Evolutionary conservation across 1,140 invertebrate species (phyloP).

Genomic region (Riptortus pedestris): DNA sequence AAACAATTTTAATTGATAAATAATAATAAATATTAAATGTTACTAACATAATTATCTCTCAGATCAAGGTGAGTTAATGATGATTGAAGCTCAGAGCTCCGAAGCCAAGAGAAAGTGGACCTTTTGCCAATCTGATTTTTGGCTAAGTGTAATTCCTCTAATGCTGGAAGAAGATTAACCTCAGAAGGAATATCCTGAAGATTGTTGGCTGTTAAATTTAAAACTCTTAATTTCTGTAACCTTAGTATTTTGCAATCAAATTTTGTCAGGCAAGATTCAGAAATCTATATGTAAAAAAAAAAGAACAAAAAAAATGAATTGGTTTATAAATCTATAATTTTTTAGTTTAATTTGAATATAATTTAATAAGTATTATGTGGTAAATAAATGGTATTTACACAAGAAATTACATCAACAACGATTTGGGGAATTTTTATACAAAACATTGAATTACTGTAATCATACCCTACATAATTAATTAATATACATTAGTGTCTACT

Average conservation of each 20-base stretch:
- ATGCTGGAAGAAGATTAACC: neutral
- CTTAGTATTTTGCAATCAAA: neutral
- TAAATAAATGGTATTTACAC: neutral
- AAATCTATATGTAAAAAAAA: neutral
- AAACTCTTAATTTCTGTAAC: constrained; percentile 9
- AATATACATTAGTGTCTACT: too few species aligned
- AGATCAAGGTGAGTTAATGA: neutral
- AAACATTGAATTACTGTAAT: too few species aligned
- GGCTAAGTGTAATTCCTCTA: constrained; percentile 8
- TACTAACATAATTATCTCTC: neutral
- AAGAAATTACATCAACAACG: neutral
- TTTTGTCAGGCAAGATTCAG: neutral
- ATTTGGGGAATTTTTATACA: too few species aligned
- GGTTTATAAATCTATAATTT: too few species aligned
- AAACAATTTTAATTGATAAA: too few species aligned
- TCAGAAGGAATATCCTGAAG: neutral
- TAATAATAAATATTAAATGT: neutral
- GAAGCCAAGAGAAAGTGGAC: neutral
- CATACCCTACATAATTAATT: too few species aligned
- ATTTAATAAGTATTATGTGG: neutral
- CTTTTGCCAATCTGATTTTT: constrained; percentile 7
- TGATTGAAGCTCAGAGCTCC: neutral
- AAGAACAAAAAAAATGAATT: neutral
- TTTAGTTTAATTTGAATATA: neutral
- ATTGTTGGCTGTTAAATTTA: constrained; percentile 1